Conservation (phyloP, 2,888 invertebrate genomes). For the Campoletis raptor region DNA sequence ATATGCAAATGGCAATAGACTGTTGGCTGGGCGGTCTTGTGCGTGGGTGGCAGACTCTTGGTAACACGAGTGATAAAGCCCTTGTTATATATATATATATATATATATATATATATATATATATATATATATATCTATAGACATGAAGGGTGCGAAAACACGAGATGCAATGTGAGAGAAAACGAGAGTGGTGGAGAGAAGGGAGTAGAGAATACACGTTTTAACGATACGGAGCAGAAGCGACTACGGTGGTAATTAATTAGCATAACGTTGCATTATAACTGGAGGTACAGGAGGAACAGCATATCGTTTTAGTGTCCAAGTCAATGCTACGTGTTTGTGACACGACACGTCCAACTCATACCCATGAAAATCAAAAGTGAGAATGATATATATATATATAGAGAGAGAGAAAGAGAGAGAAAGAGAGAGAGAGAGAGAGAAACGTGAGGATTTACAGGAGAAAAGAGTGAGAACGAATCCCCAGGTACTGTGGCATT, state of each 20-base stretch:
- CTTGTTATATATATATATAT: conserved; percentile 17
- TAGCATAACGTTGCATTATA: conserved; percentile 69
- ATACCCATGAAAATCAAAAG: conserved; percentile 21
- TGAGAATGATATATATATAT: not conserved
- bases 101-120: conserved; percentile 36
- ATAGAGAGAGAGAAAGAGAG: not conserved
- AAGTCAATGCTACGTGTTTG: conserved; percentile 19
- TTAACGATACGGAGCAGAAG: conserved; percentile 61
- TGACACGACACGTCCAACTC: conserved; percentile 6
- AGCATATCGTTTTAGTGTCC: conserved; percentile 30
- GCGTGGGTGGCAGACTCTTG: conserved; percentile 48
- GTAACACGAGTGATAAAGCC: conserved; percentile 20
- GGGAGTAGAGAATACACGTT: conserved; percentile 43
- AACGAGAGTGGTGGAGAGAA: conserved; percentile 26
- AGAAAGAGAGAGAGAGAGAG: not conserved
- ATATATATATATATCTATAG: conserved; percentile 40
- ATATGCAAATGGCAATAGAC: conserved; percentile 62
- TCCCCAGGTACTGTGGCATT: not conserved
- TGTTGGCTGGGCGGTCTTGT: conserved; percentile 44
- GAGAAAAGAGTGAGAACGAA: not conserved
- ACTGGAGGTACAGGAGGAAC: conserved; percentile 38
- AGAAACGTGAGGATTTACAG: not conserved
- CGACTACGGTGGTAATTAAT: conserved; percentile 66
- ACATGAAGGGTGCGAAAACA: conserved; percentile 36
- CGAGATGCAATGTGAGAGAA: conserved; percentile 41